A percentile compares a stretch with the other conserved stretches of the same genome.
Conservation (phyloP, 2,888 invertebrate species). For the Eustalomyia histrio region DNA sequence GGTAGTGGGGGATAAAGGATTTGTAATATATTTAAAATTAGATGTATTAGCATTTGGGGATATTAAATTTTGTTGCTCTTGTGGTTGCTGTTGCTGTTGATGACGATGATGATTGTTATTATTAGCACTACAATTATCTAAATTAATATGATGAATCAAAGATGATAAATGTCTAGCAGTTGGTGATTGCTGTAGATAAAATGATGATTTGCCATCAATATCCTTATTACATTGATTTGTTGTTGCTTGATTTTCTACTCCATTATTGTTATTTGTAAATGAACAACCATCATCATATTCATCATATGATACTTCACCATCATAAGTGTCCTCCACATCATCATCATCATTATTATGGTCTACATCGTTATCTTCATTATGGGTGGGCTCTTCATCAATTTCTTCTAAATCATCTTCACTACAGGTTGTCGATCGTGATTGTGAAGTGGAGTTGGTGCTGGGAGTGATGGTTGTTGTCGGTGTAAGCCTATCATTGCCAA, state of each 20-base stretch:
- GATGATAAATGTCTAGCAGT: conserved; percentile 62
- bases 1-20: conserved; percentile 51
- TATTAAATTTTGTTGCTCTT: conserved; percentile 69
- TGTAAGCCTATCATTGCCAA: conserved; percentile 54
- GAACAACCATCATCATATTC: conserved; percentile 52
- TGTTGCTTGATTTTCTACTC: conserved; percentile 29
- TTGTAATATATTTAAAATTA: conserved; percentile 67
- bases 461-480: conserved; percentile 42
- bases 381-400: conserved; percentile 59
- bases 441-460: conserved; percentile 43
- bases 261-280: conserved; percentile 49
- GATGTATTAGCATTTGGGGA: conserved; percentile 70
- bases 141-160: conserved; percentile 72
- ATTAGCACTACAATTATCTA: conserved; percentile 76
- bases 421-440: conserved; percentile 66
- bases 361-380: conserved; percentile 53
- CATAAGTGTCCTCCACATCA: conserved; percentile 68
- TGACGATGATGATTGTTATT: conserved; percentile 63
- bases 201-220: not conserved
- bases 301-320: conserved; percentile 71
- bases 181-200: conserved; percentile 36
- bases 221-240: conserved; percentile 46
- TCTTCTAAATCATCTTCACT: conserved; percentile 68
- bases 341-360: conserved; percentile 68
- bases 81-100: conserved; percentile 68